Conservation (phyloP, 2,888 invertebrate genomes). For the Germaria angustata region DNA sequence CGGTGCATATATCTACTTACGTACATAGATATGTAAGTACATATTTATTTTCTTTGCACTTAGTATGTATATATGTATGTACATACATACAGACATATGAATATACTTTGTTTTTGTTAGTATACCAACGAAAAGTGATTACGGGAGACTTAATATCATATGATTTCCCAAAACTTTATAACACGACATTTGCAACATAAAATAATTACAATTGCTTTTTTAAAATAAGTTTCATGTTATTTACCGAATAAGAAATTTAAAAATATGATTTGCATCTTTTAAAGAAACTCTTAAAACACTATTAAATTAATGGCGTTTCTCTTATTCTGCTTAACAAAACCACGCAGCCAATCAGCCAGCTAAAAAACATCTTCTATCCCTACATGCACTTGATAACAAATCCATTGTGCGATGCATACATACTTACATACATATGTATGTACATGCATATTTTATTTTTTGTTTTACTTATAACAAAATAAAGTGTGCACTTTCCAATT, state of each 20-base stretch:
- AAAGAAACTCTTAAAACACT: slow-evolving; percentile 32
- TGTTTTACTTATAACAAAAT: slow-evolving; percentile 1
- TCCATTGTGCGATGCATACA: not conserved
- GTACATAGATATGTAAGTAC: not conserved
- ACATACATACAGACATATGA: not conserved
- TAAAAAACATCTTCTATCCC: slow-evolving; percentile 31
- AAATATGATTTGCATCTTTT: slow-evolving; percentile 6
- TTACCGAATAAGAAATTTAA: slow-evolving; percentile 15
- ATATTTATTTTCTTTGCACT: not conserved
- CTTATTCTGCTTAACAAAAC: slow-evolving; percentile 48
- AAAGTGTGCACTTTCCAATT: slow-evolving; percentile 29
- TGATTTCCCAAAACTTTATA: slow-evolving; percentile 1
- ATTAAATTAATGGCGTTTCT: slow-evolving; percentile 58
- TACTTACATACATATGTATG: not conserved
- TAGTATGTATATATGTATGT: not conserved
- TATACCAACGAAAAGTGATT: slow-evolving; percentile 58
- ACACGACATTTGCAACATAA: not conserved
- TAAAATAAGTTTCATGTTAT: not conserved
- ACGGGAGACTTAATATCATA: slow-evolving; percentile 36
- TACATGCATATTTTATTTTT: not conserved
- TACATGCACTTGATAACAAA: slow-evolving; percentile 46
- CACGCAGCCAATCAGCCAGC: slow-evolving; percentile 23
- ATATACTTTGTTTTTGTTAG: slow-evolving; percentile 27
- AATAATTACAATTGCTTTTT: not conserved
- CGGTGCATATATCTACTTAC: not conserved